Base-by-base conservation (phyloP, 2,888 invertebrate genomes). In the Cheilosia grossa region DNA sequence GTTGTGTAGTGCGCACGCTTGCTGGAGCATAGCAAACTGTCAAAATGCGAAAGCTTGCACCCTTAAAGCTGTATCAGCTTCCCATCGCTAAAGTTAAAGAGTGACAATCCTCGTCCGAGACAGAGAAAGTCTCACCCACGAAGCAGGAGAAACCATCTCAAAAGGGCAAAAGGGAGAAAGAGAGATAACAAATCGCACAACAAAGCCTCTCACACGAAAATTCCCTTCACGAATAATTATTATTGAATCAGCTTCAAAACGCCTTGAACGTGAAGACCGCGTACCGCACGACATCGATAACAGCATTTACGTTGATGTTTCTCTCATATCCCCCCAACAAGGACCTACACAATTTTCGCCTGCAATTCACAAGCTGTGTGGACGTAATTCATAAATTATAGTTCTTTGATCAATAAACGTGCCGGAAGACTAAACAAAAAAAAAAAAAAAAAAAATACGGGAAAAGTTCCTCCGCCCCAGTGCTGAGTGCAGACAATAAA, bases 211-310 rank as follows among this genome's bases (percentile, higher is more conserved):
- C 83, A 27, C 59, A 75, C 19, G 83, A 81, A 81, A 85, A 85
- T 77, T 85, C 81, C 85, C 81, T 85, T 81, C 85, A 85, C 85
- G 75, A 85, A 80, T 81, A 77, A 85, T 81, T 85, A 85, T 81
- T 85, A 85, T 85, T 85, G 77, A 85, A 85, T 85, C 85, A 85
- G 85, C 85, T 51, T 81, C 85, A 81, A 85, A 85, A 85, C 85
- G 80, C 85, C 85, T 85, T 81, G 75, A 85, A 85, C 85, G 85
- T 85, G 75, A 77, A 72, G 58, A 66, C 69, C 64, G 80, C 73
- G 61, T 77, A 74, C 74, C 83, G 80, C 85, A 85, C 66, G 72
- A 51, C 33, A 66, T 21, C 63, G 64, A 37, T 37, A 63, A 42
- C 44, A 58, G 42, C 47, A 58, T 64, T 63, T 40, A 69, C 73